Percentiles rank a stretch among this genome's conserved stretches.
Evolutionary conservation across 2,888 invertebrate genomes (phyloP).

Genomic region (Morinoia aosen): DNA sequence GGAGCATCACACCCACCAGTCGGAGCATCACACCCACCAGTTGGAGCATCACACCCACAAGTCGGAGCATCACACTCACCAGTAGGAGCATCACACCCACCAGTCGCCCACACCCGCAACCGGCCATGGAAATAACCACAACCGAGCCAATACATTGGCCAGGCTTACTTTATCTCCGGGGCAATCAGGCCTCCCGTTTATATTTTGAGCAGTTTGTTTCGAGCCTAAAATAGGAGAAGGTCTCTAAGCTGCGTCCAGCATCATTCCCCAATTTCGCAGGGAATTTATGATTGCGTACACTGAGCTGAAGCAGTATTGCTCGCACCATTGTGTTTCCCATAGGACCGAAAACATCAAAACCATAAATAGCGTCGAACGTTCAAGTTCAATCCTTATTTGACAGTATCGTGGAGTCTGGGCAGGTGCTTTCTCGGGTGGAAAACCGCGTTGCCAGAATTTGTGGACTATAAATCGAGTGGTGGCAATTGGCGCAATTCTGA

Average conservation of each 20-base stretch:
- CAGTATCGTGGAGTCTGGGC: slow-evolving; percentile 45
- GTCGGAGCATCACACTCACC: not conserved
- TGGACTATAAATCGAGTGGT: slow-evolving; percentile 36
- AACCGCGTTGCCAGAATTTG: slow-evolving; percentile 48
- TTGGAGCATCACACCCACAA: not conserved
- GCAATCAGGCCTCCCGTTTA: not conserved
- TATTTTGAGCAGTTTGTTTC: not conserved
- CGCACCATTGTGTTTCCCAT: slow-evolving; percentile 9
- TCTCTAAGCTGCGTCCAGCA: slow-evolving; percentile 6
- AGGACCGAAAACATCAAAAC: slow-evolving; percentile 39
- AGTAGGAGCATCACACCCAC: not conserved
- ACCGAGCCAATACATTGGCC: not conserved
- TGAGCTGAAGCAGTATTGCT: not conserved
- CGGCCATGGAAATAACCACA: not conserved
- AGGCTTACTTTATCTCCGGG: not conserved
- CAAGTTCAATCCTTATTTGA: slow-evolving; percentile 52
- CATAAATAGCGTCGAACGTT: slow-evolving; percentile 48
- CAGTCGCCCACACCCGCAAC: not conserved
- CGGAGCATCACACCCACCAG: not conserved
- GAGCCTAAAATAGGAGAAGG: not conserved
- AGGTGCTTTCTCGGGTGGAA: slow-evolving; percentile 47
- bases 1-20: not conserved
- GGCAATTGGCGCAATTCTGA: slow-evolving; percentile 48
- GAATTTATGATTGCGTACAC: slow-evolving; percentile 34
- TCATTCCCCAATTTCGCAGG: slow-evolving; percentile 13